These are phyloP conservation scores for Amphilophus citrinellus DNA, from an alignment of 2,113 vertebrate genomes.

Conservation along the genomic window DNA sequence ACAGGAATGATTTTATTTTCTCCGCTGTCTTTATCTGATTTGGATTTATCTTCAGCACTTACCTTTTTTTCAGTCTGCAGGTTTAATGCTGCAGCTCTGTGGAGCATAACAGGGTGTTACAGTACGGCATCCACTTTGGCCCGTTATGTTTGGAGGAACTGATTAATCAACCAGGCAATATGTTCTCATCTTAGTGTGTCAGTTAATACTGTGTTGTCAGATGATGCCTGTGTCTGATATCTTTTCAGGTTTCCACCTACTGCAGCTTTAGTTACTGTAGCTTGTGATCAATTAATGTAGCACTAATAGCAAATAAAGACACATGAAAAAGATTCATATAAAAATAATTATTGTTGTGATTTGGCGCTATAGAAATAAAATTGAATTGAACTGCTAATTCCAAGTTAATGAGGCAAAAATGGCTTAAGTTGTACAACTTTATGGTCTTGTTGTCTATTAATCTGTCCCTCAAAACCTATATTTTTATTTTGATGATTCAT, in stretches of 20 bases:
- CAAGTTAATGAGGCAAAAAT: neutral
- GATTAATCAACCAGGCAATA: neutral
- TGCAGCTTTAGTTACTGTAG: no score
- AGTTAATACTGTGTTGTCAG: neutral
- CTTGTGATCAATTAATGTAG: neutral
- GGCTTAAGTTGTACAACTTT: neutral
- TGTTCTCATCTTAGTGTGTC: neutral
- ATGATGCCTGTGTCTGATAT: neutral
- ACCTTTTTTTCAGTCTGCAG: neutral
- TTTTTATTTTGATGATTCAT: neutral
- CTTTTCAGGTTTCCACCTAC: neutral
- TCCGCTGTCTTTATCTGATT: neutral
- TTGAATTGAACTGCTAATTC: no score
- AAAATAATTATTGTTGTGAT: no score
- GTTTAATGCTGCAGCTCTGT: neutral
- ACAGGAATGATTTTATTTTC: neutral
- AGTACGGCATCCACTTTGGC: neutral
- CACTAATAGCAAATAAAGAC: neutral
- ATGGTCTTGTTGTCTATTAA: neutral
- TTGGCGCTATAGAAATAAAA: no score
- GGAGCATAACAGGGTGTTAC: neutral
- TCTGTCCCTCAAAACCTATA: neutral
- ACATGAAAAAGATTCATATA: neutral
- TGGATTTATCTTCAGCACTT: neutral
- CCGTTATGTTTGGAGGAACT: neutral